These are phyloP conservation scores for Nephotettix cincticeps DNA, from an alignment of 1,140 invertebrate genomes.

Conservation along the genomic window DNA sequence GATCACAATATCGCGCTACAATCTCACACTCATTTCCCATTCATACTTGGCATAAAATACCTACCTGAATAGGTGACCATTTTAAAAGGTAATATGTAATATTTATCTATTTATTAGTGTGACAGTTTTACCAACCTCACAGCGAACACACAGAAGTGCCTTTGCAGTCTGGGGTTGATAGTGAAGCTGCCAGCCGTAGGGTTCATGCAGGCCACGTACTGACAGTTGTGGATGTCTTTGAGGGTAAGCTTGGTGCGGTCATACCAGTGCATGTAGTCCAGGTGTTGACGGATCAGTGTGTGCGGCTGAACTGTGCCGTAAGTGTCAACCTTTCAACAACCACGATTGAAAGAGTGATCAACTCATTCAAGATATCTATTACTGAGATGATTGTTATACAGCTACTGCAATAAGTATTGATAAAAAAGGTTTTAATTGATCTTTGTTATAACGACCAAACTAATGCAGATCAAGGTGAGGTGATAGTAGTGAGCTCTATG, in stretches of 20 bases:
- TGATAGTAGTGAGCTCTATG: no score
- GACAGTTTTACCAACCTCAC: conserved; percentile 52
- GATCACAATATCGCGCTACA: no score
- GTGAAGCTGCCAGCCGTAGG: conserved; percentile 96
- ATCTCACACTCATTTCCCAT: no score
- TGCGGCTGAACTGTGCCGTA: conserved; percentile 97
- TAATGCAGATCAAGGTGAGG: no score
- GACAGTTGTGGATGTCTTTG: conserved; percentile 96
- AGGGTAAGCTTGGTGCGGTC: conserved; percentile 86
- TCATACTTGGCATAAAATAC: no score
- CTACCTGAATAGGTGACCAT: no score
- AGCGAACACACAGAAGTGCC: conserved; percentile 94
- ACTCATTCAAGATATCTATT: no score
- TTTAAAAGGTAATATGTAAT: neutral
- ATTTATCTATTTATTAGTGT: neutral
- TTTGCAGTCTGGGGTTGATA: conserved; percentile 89
- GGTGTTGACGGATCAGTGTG: conserved; percentile 90
- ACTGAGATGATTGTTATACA: no score
- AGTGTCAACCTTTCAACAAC: conserved; percentile 66
- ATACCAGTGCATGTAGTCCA: conserved; percentile 96
- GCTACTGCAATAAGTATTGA: no score
- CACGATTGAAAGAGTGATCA: no score
- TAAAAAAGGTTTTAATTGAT: no score
- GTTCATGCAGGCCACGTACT: conserved; percentile 97
- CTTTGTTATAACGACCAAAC: no score